Percentiles rank a stretch among this genome's conserved stretches.
Conservation (phyloP, 2,797 vertebrate species). For the Phrynocephalus forsythii region DNA sequence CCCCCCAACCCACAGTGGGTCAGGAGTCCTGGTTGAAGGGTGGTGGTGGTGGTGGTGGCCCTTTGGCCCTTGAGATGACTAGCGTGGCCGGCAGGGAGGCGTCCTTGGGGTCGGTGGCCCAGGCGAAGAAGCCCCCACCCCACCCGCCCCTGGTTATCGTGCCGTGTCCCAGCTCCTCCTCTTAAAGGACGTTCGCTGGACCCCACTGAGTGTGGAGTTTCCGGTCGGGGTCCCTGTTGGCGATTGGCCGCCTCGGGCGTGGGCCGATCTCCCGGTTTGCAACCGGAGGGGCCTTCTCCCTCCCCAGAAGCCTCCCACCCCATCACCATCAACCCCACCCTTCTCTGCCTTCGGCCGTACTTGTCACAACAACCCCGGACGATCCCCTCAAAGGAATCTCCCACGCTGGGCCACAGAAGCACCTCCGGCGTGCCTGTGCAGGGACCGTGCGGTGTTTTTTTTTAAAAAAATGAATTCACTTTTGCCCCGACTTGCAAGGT, state of each 20-base stretch:
- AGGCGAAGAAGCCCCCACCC: background rate
- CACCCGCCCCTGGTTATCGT: no score
- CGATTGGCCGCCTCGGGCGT: no score
- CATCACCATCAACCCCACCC: background rate
- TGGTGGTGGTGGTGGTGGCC: background rate
- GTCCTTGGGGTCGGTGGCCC: background rate
- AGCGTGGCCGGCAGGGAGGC: background rate
- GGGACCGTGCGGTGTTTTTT: background rate
- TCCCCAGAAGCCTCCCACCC: background rate
- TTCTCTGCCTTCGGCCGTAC: no score
- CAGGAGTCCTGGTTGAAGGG: no score
- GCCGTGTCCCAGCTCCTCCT: no score
- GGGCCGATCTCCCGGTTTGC: no score
- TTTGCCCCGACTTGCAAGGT: background rate
- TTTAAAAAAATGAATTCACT: background rate
- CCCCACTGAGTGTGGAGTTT: no score
- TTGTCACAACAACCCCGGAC: no score
- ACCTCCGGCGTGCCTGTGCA: background rate
- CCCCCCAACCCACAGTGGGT: no score
- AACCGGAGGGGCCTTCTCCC: background rate
- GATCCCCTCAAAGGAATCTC: background rate
- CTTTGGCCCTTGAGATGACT: background rate
- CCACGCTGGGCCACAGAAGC: background rate
- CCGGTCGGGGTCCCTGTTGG: no score
- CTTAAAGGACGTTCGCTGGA: no score